Base-by-base conservation (phyloP, 53 echinoderm and acorn worm species). In the Antedon mediterranea region DNA sequence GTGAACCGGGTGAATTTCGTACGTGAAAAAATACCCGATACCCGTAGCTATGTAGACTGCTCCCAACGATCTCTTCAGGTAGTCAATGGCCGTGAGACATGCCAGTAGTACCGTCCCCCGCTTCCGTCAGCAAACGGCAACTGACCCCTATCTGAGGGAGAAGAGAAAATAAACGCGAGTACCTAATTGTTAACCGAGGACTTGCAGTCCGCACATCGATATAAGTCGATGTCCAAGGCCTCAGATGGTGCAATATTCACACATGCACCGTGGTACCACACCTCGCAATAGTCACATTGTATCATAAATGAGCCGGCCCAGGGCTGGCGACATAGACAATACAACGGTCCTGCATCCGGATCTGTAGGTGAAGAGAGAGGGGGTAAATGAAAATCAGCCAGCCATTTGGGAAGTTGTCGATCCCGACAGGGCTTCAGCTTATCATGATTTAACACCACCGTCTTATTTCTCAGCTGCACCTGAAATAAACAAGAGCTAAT, bases 401-500 rank as follows among this genome's bases (percentile, higher is more conserved):
- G 23, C 83, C 83, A 83, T 33, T 71, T 30, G 71, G 78, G 83
- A 30, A 83, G 83, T 31, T 78, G 72, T 32, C 78, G 70, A 71
- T 86, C 86, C 1, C 74, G 43, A 77, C 86, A 86, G 26, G 30
- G 77, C 78, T 86, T 86, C 3, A 86, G 33, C 30, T 76, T 71
- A 34, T 86, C 86, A 31, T 86, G 86, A 71, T 86, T 86, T 0
- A 82, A 73, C 23, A 73, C 71, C 42, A 82, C 72, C 11, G 73
- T 32, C 74, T 31, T 82, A 43, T 78, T 86, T 11, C 78, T 31
- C 32, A 78, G 32, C 71, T 73, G 34, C 32, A 86, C 82, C 34
- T 82, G 72, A n/a, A 77, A 82, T 0, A 86, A 77, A 32, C 79
- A 82, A 0, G 86, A 82, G 2, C 78, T 71, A 6, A 78, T 30